Conservation (phyloP, 35 echinoderm and acorn worm species). For the Lytechinus variegatus region DNA sequence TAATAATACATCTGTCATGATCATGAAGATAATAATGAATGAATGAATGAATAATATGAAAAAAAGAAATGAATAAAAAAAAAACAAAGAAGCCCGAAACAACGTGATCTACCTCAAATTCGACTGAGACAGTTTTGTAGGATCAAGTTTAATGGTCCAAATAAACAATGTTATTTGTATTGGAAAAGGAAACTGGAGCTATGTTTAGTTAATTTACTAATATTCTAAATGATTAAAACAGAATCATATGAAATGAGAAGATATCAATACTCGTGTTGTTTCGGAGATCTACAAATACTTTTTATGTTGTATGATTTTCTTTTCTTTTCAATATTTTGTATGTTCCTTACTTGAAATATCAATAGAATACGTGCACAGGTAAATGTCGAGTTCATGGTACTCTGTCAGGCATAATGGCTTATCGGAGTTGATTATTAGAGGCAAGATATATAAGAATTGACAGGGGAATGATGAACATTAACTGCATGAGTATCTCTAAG, state of each 20-base stretch:
- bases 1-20: too few species aligned
- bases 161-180: too few species aligned
- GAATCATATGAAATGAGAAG: background rate
- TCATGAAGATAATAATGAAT: too few species aligned
- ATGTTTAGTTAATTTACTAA: too few species aligned
- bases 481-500: background rate
- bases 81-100: too few species aligned
- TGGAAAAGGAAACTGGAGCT: too few species aligned
- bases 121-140: too few species aligned
- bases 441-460: background rate
- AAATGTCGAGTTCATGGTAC: background rate
- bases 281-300: background rate
- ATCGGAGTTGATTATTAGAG: background rate
- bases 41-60: too few species aligned
- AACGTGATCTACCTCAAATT: too few species aligned
- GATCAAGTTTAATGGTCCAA: too few species aligned
- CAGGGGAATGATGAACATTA: background rate
- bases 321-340: background rate
- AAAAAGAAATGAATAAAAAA: too few species aligned
- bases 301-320: background rate
- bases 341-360: background rate
- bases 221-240: background rate
- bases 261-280: background rate
- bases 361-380: background rate
- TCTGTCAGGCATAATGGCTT: background rate